Evolutionary conservation across 1,140 invertebrate species (phyloP).

Genomic region (Popillia japonica): DNA sequence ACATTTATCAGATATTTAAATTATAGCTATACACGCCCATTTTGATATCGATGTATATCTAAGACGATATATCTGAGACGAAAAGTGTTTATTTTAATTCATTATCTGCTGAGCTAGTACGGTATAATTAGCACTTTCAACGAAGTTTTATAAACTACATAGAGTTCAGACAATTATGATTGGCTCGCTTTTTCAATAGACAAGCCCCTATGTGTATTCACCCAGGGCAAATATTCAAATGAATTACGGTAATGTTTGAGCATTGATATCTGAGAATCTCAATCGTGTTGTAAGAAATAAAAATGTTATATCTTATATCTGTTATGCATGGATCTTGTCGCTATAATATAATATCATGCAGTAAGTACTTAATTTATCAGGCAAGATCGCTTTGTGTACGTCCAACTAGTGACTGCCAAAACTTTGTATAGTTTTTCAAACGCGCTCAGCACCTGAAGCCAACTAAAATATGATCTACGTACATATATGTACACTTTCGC

Average conservation of each 20-base stretch:
- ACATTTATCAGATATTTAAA: neutral
- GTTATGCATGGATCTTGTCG: neutral
- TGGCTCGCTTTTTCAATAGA: neutral
- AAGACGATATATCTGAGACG: neutral
- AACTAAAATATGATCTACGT: no score
- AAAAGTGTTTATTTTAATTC: slow-evolving; percentile 2
- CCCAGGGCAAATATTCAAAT: slow-evolving; percentile 31
- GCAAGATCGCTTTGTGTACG: no score
- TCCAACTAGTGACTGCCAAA: no score
- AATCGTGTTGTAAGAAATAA: slow-evolving; percentile 2
- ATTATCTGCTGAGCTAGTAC: slow-evolving; percentile 2
- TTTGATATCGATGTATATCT: slow-evolving; percentile 4
- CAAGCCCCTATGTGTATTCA: slow-evolving; percentile 23
- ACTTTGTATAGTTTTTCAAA: no score
- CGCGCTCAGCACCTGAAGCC: no score
- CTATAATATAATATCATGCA: neutral
- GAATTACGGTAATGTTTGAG: neutral
- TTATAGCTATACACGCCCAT: neutral
- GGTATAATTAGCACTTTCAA: slow-evolving; percentile 19
- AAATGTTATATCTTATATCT: neutral
- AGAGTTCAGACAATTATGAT: neutral
- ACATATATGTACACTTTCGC: no score
- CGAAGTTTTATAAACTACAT: slow-evolving; percentile 12
- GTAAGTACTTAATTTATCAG: no score
- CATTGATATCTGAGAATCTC: slow-evolving; percentile 8